These are phyloP conservation scores for Acropora yongei DNA, from an alignment of 64 coral and sea anemone genomes.

Conservation along the genomic window DNA sequence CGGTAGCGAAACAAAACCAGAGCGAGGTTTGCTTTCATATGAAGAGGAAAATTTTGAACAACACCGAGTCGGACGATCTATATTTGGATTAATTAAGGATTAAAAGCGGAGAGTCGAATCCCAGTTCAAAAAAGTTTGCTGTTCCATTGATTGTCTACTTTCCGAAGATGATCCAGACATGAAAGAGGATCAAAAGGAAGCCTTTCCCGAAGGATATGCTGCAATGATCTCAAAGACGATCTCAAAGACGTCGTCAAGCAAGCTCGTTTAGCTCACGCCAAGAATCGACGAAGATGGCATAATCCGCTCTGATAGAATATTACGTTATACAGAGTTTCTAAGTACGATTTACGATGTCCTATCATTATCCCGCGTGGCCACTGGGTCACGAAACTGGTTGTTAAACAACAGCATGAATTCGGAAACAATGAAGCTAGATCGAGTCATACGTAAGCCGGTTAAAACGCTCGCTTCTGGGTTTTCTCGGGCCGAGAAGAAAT, in stretches of 20 bases:
- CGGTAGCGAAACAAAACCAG: too few species aligned
- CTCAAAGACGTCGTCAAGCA: constrained; percentile 29
- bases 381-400: constrained; percentile 76
- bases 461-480: constrained; percentile 52
- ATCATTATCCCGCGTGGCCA: constrained; percentile 55
- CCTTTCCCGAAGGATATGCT: constrained; percentile 38
- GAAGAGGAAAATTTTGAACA: too few species aligned
- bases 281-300: constrained; percentile 60
- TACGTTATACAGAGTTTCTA: constrained; percentile 58
- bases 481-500: constrained; percentile 64
- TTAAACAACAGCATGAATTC: constrained; percentile 64
- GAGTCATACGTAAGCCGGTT: constrained; percentile 39
- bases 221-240: constrained; percentile 15
- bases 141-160: too few species aligned
- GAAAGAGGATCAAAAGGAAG: constrained; percentile 15
- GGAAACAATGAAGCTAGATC: constrained; percentile 60
- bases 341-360: constrained; percentile 54
- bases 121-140: too few species aligned
- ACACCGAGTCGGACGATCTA: too few species aligned
- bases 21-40: too few species aligned
- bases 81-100: too few species aligned
- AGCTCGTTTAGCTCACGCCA: constrained; percentile 43
- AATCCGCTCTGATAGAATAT: constrained; percentile 50
- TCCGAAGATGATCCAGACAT: not conserved
- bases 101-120: too few species aligned